Base-by-base conservation (phyloP, 2,888 invertebrate species). In the Germaria angustata region DNA sequence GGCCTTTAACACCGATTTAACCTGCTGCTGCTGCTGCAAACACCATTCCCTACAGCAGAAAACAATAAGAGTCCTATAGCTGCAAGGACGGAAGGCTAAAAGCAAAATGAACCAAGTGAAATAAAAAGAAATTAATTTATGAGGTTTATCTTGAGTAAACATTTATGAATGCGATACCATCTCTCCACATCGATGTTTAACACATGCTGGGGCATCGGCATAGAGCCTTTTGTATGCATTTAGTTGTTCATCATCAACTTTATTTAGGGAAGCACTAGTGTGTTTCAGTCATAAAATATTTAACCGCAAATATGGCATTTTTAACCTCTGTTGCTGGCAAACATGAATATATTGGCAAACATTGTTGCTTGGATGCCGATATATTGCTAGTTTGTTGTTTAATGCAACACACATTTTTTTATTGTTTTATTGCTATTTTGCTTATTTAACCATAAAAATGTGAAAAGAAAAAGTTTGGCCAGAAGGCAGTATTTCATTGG, bases 271-370 rank as follows among this genome's bases (percentile, higher is more conserved):
- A 9, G 2, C 24, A 41, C 24, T 71, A n/a, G n/a, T n/a, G n/a
- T n/a, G 34, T 8, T 71, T 32, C 20, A 32, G 46, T 13, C 32
- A 73, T 53, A 53, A 59, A 44, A 73, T 39, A 72, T 51, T 39
- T 51, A 72, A 68, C 73, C 80, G 36, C 80, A 80, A 73, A 79
- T 72, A 72, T 66, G 65, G 61, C 53, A 55, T 55, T 17, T 59
- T 39, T 20, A 3, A 24, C 22, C 36, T 57, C 69, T 72, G 39
- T 39, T 44, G 51, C n/a, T 32, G 41, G 61, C 72, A 72, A 17
- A n/a, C 17, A 61, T 17, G 20, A 63, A 55, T 44, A 53, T 41
- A 53, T 51, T 80, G 73, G 49, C 66, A 63, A 63, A 69, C 53
- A 75, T 55, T 61, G 46, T 73, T 61, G 46, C 11, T 20, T 32